Percentiles rank a stretch among this genome's conserved stretches.
Conservation (phyloP, 2,113 vertebrate genomes). For the Psilopsiagon aymara region DNA sequence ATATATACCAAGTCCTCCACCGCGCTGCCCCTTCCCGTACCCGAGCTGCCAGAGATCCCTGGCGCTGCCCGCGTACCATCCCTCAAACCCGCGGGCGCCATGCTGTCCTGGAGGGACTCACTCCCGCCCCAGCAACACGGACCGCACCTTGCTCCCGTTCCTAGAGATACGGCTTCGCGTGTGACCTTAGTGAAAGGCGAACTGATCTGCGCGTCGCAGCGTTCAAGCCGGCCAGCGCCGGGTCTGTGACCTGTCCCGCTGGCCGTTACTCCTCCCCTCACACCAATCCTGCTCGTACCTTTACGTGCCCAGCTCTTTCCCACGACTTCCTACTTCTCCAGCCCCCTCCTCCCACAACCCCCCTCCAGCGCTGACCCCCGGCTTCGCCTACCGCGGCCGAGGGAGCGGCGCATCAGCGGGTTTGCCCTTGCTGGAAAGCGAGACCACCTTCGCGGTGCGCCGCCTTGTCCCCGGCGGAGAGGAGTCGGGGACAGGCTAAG, state of each 20-base stretch:
- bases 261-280: not conserved
- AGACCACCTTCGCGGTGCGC: not conserved
- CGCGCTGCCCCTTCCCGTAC: not conserved
- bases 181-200: not conserved
- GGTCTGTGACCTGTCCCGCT: not conserved
- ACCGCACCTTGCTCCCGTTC: not conserved
- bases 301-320: not conserved
- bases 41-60: not conserved
- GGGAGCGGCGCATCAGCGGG: not conserved
- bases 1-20: not conserved
- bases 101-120: not conserved
- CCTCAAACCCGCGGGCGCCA: not conserved
- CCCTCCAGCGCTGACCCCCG: too few relatives aligned
- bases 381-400: not conserved
- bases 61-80: not conserved
- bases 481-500: not conserved
- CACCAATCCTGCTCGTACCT: not conserved
- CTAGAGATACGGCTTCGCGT: not conserved
- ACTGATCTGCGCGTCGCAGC: not conserved
- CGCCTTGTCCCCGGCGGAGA: not conserved
- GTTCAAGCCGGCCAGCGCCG: not conserved
- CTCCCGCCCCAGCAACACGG: not conserved
- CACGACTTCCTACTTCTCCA: not conserved
- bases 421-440: not conserved
- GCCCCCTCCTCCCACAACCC: too few relatives aligned